phyloP scores from a whole-genome alignment of 1,140 invertebrate genomes.

The Nasonia giraulti region DNA sequence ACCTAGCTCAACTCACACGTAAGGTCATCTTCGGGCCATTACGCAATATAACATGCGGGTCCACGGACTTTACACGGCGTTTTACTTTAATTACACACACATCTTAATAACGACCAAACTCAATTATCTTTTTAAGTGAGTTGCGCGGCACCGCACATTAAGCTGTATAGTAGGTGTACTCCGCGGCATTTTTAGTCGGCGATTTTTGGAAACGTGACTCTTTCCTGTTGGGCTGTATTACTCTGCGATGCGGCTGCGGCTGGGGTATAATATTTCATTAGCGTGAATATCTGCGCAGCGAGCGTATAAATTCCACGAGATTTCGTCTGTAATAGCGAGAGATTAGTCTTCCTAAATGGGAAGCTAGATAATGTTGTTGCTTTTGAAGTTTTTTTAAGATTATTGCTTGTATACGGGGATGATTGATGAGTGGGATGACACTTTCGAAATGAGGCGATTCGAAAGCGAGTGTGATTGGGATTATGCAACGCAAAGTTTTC shows the following conservation, averaged over 20 bases:
- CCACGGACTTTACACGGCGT: not conserved
- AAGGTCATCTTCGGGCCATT: not conserved
- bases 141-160: not conserved
- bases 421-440: too few relatives aligned
- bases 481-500: not conserved
- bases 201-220: not conserved
- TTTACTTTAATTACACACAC: conserved; percentile 29
- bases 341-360: not conserved
- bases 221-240: too few relatives aligned
- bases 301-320: too few relatives aligned
- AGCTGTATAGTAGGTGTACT: not conserved
- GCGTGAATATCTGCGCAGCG: not conserved
- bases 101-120: conserved; percentile 24
- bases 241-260: not conserved
- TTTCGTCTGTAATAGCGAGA: not conserved
- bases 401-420: too few relatives aligned
- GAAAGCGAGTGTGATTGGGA: not conserved
- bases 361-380: not conserved
- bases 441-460: too few relatives aligned
- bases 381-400: not conserved
- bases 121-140: conserved; percentile 8
- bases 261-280: conserved; percentile 20
- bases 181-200: not conserved
- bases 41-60: not conserved
- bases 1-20: not conserved